Evolutionary conservation across 92 coral and sea anemone genomes (phyloP), one percentile per base, ranked within the genome.

Genomic region (Heliopora coerulea): DNA sequence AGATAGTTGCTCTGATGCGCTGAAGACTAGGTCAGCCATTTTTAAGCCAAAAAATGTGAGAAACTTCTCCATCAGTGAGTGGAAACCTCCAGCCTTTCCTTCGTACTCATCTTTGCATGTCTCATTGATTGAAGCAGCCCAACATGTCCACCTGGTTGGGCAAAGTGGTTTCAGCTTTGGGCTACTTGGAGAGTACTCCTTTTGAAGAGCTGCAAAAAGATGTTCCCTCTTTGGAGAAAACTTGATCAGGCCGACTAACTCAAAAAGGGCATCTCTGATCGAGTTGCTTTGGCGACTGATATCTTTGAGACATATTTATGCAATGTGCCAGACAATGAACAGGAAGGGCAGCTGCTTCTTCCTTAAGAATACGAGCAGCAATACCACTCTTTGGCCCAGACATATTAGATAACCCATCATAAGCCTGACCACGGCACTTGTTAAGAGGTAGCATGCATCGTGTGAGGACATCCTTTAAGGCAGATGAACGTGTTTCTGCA

Each of bases 181-280:
- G 28, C 79, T 78, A 20, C 48, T 56, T 12, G 68, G 49, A 18
- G 62, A 56, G 21, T 62, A 46, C 37, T 54, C 72, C 23, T 54
- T 64, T 54, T 74, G 13, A 65, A 44, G 63, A 23, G 30, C 31
- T 32, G 64, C 49, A 1, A 75, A 82, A 56, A 65, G 54, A 20
- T 66, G 58, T n/a, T 60, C 75, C 37, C 82, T 56, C 77, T 75
- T 82, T 27, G 85, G 62, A 32, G 86, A 82, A 39, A 26, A 25
- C 62, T 49, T 81, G 35, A 74, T 57, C 81, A 74, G 54, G 32
- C 59, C 61, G 52, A 52, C n/a, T 26, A 82, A 62, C 56, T 75
- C 82, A 67, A 56, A 64, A 68, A 82, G 86, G 42, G 82, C 52
- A 63, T 82, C 50, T 44, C 77, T 82, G 57, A 75, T 56, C n/a